A percentile compares a stretch with the other conserved stretches of the same genome.
These are phyloP conservation scores for Phrynosoma blainvillii DNA, from an alignment of 2,113 vertebrate species.

Conservation along the genomic window DNA sequence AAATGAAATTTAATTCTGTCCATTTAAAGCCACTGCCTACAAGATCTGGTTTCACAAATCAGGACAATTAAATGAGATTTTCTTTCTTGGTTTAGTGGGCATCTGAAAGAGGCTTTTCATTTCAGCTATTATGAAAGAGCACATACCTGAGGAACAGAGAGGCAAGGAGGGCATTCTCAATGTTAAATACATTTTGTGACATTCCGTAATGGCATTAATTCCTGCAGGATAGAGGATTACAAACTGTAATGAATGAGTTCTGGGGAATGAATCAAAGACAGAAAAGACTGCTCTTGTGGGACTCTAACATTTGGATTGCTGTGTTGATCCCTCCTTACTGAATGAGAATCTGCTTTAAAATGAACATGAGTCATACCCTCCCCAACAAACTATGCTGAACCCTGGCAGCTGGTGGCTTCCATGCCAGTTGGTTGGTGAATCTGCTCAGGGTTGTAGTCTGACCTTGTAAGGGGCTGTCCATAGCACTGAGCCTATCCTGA, in stretches of 20 bases:
- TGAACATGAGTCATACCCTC: too few species aligned
- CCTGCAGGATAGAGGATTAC: neutral
- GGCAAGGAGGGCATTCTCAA: neutral
- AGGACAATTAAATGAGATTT: accelerated
- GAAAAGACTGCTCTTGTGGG: neutral
- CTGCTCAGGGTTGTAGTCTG: too few species aligned
- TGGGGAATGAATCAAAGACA: neutral
- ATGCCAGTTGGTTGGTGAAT: too few species aligned
- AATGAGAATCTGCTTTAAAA: too few species aligned
- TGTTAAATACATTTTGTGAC: conserved; percentile 1
- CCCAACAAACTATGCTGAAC: too few species aligned
- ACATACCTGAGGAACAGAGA: neutral
- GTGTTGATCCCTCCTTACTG: too few species aligned
- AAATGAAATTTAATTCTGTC: neutral
- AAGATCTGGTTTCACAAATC: neutral
- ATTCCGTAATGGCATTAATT: neutral
- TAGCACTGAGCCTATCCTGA: too few species aligned
- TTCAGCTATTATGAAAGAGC: neutral
- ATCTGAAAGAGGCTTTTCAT: neutral
- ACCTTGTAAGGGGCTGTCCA: too few species aligned
- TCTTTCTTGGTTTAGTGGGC: neutral
- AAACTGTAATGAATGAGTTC: conserved; percentile 15
- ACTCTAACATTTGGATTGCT: neutral
- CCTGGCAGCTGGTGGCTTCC: too few species aligned
- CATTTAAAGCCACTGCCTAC: neutral